Evolutionary conservation across 2,797 vertebrate species (phyloP).

Genomic region (Periparus ater): DNA sequence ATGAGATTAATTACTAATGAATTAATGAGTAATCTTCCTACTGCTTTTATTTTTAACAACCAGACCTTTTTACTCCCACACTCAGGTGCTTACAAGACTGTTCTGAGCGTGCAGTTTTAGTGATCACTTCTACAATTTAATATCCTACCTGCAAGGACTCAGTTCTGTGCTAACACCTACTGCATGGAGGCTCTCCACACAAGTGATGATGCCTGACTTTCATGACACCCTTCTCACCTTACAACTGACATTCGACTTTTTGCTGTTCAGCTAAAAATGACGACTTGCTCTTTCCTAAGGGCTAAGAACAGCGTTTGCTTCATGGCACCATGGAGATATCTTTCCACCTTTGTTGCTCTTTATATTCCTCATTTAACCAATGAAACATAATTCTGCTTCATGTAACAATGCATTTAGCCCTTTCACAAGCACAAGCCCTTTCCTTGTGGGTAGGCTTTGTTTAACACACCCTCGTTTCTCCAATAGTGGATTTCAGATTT

Average conservation of each 20-base stretch:
- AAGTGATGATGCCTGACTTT: background rate
- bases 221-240: background rate
- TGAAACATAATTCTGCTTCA: background rate
- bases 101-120: background rate
- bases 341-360: background rate
- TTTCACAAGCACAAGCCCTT: background rate
- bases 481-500: background rate
- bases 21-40: background rate
- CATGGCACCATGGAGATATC: background rate
- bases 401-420: background rate
- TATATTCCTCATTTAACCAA: background rate
- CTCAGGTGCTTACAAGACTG: background rate
- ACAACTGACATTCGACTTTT: background rate
- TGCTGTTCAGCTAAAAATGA: background rate
- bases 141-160: background rate
- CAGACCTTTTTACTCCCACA: background rate
- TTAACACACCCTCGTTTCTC: background rate
- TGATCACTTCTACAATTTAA: background rate
- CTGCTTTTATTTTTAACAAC: background rate
- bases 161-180: background rate
- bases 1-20: background rate
- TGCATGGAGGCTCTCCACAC: background rate
- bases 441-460: background rate
- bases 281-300: background rate
- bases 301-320: background rate